Evolutionary conservation across 2,888 invertebrate genomes (phyloP), one percentile per base, ranked within the genome.

Genomic region (Apantesis nais): DNA sequence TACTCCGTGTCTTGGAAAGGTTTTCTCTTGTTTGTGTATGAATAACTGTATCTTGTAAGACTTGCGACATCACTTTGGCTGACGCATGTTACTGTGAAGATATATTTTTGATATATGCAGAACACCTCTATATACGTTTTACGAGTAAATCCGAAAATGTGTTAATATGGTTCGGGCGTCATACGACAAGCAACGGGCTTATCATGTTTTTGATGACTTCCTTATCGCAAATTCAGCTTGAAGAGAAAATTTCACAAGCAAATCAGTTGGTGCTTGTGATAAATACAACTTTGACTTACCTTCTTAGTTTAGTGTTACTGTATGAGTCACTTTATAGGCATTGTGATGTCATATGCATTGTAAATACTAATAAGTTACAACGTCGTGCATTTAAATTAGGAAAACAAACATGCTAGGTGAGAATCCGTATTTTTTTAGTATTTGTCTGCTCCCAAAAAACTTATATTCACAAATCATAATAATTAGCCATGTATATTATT

Each of bases 311-410:
- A 81, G 81, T 84, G 74, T 76, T 78, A 79, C 76, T 83, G 78
- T 84, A 89, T 94, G 94, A 93, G 78, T 94, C 94, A 94, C 85
- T 82, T 82, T 86, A 80, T 86, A 88, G 85, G 86, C 86, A 89
- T 88, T 92, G 90, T 94, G 93, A 91, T 92, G 92, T 92, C 92
- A 93, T 91, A 80, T 87, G 87, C 85, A 89, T 89, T 86, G 77
- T 87, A 86, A 86, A 89, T 88, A 85, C 78, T 87, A 88, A 90
- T 90, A 90, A 90, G 89, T 85, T 89, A 86, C 84, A 74, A 79
- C 75, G 83, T 80, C 84, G 80, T 81, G 78, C 80, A 74, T 82
- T 78, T 72, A 75, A 76, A 74, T 74, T 79, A n/a, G 64, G 62
- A 77, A 68, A 67, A 78, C 73, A 78, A 69, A 73, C 75, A 83